Percentiles rank a stretch among this genome's conserved stretches.
These are phyloP conservation scores for Leucosticte australis DNA, from an alignment of 2,113 vertebrate genomes.

Conservation along the genomic window DNA sequence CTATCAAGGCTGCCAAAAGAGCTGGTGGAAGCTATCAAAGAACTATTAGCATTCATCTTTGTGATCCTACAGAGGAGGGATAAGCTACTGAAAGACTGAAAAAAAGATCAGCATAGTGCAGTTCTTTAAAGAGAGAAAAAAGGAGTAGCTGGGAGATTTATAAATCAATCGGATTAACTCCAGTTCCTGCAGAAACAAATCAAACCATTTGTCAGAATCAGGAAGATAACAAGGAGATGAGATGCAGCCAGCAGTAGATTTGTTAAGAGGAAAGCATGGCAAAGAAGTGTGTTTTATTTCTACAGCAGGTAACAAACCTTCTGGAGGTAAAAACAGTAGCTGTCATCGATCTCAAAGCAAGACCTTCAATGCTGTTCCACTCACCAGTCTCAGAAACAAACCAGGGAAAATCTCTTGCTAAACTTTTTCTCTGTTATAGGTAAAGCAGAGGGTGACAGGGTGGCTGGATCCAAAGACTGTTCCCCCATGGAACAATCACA, in stretches of 20 bases:
- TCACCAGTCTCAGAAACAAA: neutral
- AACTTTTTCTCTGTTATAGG: neutral
- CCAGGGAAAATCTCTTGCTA: neutral
- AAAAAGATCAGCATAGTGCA: constrained; percentile 8
- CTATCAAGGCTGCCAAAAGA: neutral
- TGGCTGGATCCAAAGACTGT: neutral
- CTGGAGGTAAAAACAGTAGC: neutral
- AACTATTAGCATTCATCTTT: constrained; percentile 8
- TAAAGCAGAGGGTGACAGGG: neutral
- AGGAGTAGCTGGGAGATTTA: constrained; percentile 11
- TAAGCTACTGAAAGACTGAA: neutral
- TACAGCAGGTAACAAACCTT: constrained; percentile 22
- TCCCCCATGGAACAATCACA: neutral
- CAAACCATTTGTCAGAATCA: constrained; percentile 49
- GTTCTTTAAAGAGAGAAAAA: constrained; percentile 17
- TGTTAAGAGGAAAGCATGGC: neutral
- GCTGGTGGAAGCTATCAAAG: neutral
- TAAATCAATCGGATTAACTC: constrained; percentile 45
- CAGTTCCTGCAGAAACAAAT: constrained; percentile 43
- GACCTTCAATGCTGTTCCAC: neutral
- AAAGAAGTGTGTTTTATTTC: neutral
- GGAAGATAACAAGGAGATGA: constrained; percentile 36
- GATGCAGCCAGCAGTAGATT: neutral
- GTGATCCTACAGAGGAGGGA: neutral
- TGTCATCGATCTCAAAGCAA: neutral